Base-by-base conservation (phyloP, 2,113 vertebrate species). In the Numenius arquata region DNA sequence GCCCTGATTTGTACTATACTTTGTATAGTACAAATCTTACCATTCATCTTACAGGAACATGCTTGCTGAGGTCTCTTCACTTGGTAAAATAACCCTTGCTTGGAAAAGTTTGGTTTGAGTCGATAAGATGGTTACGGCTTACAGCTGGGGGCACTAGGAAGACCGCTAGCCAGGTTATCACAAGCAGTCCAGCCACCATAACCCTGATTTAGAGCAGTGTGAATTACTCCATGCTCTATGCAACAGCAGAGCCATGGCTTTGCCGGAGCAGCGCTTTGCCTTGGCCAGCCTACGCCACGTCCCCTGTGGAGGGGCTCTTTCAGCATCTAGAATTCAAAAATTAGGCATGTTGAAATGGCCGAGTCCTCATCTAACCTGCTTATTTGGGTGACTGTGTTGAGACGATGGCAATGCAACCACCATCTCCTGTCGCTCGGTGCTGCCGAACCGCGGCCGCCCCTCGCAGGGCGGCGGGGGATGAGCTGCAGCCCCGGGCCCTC, bases 301-400 rank as follows among this genome's bases (percentile, higher is more conserved):
- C 7, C 47, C 53, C 6, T 0, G 7, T 0, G 19, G 26, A 27
- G 23, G 29, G 29, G 48, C 40, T 56, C 40, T 18, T 5, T 2
- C 53, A n/a, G 58, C 40, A n/a, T 15, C 53, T 5, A 3, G 3
- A 4, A 4, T 2, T n/a, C 8, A 19, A 40, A n/a, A 18, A 20
- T 1, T 0, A 40, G 23, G 30, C n/a, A 4, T 0, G 6, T 1
- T 29, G 26, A 20, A 38, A 14, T 16, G 2, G 10, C 59, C 1
- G 2, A 17, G 4, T 11, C n/a, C 50, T 23, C 40, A 5, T 22
- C 25, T 8, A 1, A 1, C 7, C 25, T 1, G 68, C 20, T 5
- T 3, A 1, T 9, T 3, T 1, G 58, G 29, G 52, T 3, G 74
- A n/a, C 9, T 1, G 29, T 6, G 8, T 3, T 2, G n/a, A 75